Base-by-base conservation (phyloP, 2,888 invertebrate species). In the Andrena trimmerana region DNA sequence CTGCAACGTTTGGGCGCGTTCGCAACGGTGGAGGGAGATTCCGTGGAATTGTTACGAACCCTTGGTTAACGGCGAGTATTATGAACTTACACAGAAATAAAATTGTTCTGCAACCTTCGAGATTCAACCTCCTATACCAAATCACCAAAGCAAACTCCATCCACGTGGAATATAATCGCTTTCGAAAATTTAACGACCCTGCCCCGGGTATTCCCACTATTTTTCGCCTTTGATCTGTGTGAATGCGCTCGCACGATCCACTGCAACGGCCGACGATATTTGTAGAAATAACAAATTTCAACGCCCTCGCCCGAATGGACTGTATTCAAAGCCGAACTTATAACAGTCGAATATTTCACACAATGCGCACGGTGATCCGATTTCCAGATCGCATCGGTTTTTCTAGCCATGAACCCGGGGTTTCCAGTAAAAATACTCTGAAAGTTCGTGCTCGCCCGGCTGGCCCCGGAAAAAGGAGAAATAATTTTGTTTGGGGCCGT, bases 281-380 rank as follows among this genome's bases (percentile, higher is more conserved):
- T 65, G 20, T 13, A 24, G 57, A 59, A 63, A 62, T 57, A 63
- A 69, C 69, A 29, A 63, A 69, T 69, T 63, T 65, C 42, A 50
- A 57, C 20, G 16, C n/a, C 7, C 31, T 8, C n/a, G 66, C 60
- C 20, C 27, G 48, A 33, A 52, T 60, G 27, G 50, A 31, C 16
- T 29, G 13, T 8, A 31, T 8, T 60, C n/a, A 20, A 48, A 5
- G 8, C 20, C 13, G 31, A 66, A 54, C 48, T 57, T 36, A 52
- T 36, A 50, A 65, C 36, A 50, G 24, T 31, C 3, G n/a, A 69
- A 67, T 60, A 33, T 60, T 66, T 29, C 36, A 29, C 7, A 33
- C 50, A 57, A 71, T 48, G 50, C 5, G 52, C 20, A 10, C 42
- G 73, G 59, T 67, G 73, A 73, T 73, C 62, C 60, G 42, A 73